Percentiles rank a stretch among this genome's conserved stretches.
Conservation (phyloP, 2,797 vertebrate genomes). For the Pitangus sulphuratus region DNA sequence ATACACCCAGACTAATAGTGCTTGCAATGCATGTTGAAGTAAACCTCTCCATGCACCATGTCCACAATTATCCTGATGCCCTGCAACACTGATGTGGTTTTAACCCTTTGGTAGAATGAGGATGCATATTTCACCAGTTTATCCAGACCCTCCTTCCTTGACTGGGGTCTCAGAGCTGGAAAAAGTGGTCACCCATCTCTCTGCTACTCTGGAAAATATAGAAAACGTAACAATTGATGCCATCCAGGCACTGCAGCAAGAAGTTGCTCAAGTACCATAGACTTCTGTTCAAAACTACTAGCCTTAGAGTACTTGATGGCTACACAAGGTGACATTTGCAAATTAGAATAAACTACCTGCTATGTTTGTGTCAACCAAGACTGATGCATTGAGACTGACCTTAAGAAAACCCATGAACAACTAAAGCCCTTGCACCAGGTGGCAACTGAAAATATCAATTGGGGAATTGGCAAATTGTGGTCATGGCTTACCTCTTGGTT, state of each 20-base stretch:
- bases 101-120: background rate
- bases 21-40: background rate
- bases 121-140: background rate
- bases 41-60: background rate
- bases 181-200: background rate
- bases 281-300: background rate
- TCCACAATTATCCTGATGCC: background rate
- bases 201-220: background rate
- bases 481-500: background rate
- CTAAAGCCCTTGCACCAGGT: background rate
- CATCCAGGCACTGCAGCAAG: background rate
- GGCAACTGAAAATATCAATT: background rate
- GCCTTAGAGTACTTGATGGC: background rate
- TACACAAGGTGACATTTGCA: background rate
- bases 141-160: background rate
- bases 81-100: background rate
- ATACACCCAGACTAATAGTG: background rate
- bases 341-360: background rate
- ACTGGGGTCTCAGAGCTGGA: background rate
- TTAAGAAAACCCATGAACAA: background rate
- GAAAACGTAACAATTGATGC: background rate
- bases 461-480: background rate
- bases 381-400: background rate
- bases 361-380: background rate
- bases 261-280: background rate